These are phyloP conservation scores for Mimas tiliae DNA, from an alignment of 2,888 invertebrate genomes.

Conservation along the genomic window DNA sequence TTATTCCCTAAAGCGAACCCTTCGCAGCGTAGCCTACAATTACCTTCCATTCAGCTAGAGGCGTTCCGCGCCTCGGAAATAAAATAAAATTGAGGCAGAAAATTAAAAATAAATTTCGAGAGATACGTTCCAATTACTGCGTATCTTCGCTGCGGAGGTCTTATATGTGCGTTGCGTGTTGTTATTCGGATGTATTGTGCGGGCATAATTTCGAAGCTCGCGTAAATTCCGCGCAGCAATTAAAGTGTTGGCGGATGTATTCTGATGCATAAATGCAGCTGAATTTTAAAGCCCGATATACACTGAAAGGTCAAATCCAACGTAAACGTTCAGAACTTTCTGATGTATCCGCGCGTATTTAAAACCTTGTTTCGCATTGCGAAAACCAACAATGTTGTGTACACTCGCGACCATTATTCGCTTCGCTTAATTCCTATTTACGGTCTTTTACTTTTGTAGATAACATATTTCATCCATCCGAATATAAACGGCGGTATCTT, in stretches of 20 bases:
- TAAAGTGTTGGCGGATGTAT: constrained; percentile 54
- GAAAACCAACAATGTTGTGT: constrained; percentile 58
- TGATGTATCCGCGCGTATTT: constrained; percentile 39
- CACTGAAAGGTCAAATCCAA: constrained; percentile 45
- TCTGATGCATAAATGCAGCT: constrained; percentile 50
- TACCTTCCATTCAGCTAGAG: constrained; percentile 79
- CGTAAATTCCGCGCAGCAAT: constrained; percentile 56
- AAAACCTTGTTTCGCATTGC: constrained; percentile 50
- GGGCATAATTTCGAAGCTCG: constrained; percentile 51
- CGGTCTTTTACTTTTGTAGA: constrained; percentile 32
- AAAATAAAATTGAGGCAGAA: constrained; percentile 77
- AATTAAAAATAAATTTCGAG: constrained; percentile 78
- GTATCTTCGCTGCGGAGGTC: constrained; percentile 52
- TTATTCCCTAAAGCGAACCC: constrained; percentile 82
- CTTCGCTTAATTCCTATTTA: constrained; percentile 34
- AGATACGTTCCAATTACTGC: constrained; percentile 70
- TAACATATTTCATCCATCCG: constrained; percentile 22
- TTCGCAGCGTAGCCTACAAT: constrained; percentile 77
- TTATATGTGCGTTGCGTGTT: constrained; percentile 42
- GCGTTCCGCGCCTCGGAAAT: constrained; percentile 65
- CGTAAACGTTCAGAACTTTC: constrained; percentile 37
- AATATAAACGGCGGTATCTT: constrained; percentile 52
- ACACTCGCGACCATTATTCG: constrained; percentile 57
- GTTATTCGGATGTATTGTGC: constrained; percentile 35
- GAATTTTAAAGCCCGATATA: constrained; percentile 49